These are phyloP conservation scores for Callyntrura guangdongensis DNA, from an alignment of 2,888 invertebrate genomes.

Conservation along the genomic window DNA sequence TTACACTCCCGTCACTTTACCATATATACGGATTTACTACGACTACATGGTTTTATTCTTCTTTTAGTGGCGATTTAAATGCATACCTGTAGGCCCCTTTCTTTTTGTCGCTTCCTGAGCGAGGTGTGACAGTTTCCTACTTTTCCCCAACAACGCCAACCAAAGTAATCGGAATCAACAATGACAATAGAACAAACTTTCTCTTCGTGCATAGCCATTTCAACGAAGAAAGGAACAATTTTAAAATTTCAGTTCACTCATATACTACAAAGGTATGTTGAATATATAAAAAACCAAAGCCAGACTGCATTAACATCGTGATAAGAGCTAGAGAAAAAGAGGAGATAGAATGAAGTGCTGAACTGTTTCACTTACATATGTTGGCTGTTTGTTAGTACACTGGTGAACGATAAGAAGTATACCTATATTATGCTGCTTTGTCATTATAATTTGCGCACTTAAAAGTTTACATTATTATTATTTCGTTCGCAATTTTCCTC, in stretches of 20 bases:
- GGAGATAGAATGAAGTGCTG: background rate
- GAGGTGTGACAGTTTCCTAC: conserved; percentile 69
- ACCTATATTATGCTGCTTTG: too few relatives aligned
- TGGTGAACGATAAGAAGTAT: too few relatives aligned
- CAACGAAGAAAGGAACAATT: background rate
- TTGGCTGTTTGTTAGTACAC: too few relatives aligned
- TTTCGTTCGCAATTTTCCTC: conserved; percentile 37
- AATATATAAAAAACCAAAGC: too few relatives aligned
- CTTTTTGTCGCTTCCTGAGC: conserved; percentile 38
- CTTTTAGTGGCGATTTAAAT: too few relatives aligned
- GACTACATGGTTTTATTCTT: background rate
- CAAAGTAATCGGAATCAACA: background rate
- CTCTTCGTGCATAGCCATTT: background rate
- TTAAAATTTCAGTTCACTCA: background rate
- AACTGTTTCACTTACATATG: background rate
- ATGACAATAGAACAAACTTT: conserved; percentile 30
- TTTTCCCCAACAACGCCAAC: conserved; percentile 52
- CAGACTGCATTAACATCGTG: too few relatives aligned
- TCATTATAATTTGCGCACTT: background rate
- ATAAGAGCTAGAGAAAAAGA: background rate
- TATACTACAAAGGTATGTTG: too few relatives aligned
- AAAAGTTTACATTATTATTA: background rate
- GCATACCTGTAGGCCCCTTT: background rate
- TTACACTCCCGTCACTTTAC: background rate
- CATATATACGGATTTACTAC: background rate